Evolutionary conservation across 1,140 invertebrate species (phyloP).

Genomic region (Matsumurasca onukii): DNA sequence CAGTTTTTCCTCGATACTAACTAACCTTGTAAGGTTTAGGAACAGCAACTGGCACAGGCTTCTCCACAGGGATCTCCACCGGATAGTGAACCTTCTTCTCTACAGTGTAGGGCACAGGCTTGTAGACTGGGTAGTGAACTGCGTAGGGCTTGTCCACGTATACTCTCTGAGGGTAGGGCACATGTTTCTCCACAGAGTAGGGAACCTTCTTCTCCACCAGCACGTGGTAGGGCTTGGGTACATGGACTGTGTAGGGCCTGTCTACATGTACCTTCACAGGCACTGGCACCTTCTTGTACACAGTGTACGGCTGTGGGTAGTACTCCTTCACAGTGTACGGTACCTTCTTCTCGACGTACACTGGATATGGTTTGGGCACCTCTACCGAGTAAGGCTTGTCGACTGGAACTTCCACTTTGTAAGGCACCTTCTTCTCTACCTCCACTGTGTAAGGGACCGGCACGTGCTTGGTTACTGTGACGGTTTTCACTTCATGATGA

Average conservation of each 20-base stretch:
- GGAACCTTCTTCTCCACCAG: slow-evolving; percentile 29
- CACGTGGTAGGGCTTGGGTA: slow-evolving; percentile 27
- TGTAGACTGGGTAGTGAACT: slow-evolving; percentile 52
- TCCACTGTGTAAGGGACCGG: slow-evolving; percentile 46
- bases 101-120: slow-evolving; percentile 61
- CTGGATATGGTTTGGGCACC: slow-evolving; percentile 61
- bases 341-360: slow-evolving; percentile 63
- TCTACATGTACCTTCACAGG: slow-evolving; percentile 39
- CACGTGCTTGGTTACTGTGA: slow-evolving; percentile 31
- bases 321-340: slow-evolving; percentile 58
- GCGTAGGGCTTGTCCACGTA: slow-evolving; percentile 54
- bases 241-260: slow-evolving; percentile 23
- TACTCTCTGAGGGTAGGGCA: slow-evolving; percentile 55
- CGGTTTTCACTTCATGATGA: slow-evolving; percentile 25
- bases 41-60: slow-evolving; percentile 40
- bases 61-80: slow-evolving; percentile 59
- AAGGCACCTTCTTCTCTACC: slow-evolving; percentile 46
- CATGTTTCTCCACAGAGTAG: slow-evolving; percentile 54
- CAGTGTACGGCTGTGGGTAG: slow-evolving; percentile 66
- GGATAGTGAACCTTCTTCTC: slow-evolving; percentile 44
- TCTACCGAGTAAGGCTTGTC: slow-evolving; percentile 47
- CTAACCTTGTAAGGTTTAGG: slow-evolving; percentile 41
- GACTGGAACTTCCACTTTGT: slow-evolving; percentile 28
- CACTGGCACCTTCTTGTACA: slow-evolving; percentile 40
- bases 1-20: too few species aligned